phyloP scores from a whole-genome alignment of 2,888 invertebrate genomes.

The Hartigia nigra region DNA sequence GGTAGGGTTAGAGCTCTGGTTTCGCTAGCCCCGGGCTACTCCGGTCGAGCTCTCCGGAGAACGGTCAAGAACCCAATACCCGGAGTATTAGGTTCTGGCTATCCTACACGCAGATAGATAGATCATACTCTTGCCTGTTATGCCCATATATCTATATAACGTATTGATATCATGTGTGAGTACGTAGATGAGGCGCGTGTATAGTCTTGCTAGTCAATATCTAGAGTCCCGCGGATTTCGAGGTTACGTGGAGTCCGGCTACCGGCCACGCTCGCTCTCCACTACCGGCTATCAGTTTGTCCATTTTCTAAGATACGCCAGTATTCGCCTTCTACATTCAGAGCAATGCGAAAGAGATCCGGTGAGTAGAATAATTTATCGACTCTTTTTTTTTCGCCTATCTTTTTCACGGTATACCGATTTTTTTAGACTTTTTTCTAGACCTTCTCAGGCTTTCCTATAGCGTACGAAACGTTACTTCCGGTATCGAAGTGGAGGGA shows the following conservation, averaged over 20 bases:
- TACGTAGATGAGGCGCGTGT: background rate
- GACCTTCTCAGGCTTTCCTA: background rate
- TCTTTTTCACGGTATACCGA: background rate
- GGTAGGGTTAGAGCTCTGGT: constrained; percentile 47
- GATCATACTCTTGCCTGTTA: background rate
- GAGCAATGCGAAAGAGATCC: background rate
- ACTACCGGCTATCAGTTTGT: background rate
- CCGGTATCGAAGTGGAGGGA: background rate
- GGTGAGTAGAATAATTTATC: background rate
- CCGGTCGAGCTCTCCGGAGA: constrained; percentile 31
- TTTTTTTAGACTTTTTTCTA: background rate
- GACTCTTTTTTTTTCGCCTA: background rate
- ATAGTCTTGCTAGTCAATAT: constrained; percentile 1
- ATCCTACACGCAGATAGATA: background rate
- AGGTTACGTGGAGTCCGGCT: constrained; percentile 11
- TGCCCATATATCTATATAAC: background rate
- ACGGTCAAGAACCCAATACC: constrained; percentile 50
- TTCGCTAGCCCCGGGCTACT: constrained; percentile 49
- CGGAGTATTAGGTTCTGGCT: constrained; percentile 13
- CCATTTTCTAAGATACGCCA: background rate
- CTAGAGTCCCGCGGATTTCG: constrained; percentile 8
- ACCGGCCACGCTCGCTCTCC: background rate
- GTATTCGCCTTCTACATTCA: background rate
- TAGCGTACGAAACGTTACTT: background rate
- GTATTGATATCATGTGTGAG: background rate